These are phyloP conservation scores for Caenorhabditis panamensis DNA, from an alignment of 2,888 invertebrate genomes.

Conservation along the genomic window DNA sequence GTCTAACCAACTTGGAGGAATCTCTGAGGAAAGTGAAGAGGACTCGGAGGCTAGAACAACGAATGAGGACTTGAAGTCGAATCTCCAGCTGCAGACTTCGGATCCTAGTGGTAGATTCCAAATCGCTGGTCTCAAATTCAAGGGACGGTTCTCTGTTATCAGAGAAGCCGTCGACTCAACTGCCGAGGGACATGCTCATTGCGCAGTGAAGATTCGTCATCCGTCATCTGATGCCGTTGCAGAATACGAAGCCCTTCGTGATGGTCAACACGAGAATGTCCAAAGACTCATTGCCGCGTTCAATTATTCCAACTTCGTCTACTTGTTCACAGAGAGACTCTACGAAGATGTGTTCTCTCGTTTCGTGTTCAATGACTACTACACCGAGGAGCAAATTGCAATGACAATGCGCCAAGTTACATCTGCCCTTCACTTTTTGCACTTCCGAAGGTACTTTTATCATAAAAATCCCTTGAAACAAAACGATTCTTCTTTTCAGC, in stretches of 20 bases:
- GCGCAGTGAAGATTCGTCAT: constrained; percentile 88
- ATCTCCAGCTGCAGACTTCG: constrained; percentile 55
- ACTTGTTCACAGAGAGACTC: constrained; percentile 83
- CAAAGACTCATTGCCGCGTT: constrained; percentile 84
- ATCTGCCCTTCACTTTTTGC: constrained; percentile 93
- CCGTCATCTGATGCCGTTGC: constrained; percentile 84
- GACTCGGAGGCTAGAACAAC: constrained; percentile 59
- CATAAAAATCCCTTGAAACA: not conserved
- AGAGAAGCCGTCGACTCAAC: constrained; percentile 88
- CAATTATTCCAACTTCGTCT: constrained; percentile 81
- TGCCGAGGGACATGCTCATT: constrained; percentile 85
- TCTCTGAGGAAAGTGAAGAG: constrained; percentile 71
- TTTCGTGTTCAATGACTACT: constrained; percentile 91
- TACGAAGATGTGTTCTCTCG: constrained; percentile 90
- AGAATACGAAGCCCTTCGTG: constrained; percentile 90
- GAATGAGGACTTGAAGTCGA: constrained; percentile 33
- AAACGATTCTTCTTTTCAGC: constrained; percentile 28
- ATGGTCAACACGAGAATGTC: constrained; percentile 90
- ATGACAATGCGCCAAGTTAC: constrained; percentile 90
- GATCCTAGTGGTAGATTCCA: constrained; percentile 68
- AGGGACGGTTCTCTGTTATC: constrained; percentile 91
- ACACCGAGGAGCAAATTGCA: constrained; percentile 90
- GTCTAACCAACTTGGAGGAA: constrained; percentile 63
- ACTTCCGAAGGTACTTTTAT: constrained; percentile 88
- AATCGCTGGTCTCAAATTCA: constrained; percentile 78